phyloP scores from a whole-genome alignment of 1,140 invertebrate species.

The Chrysopa pallens region DNA sequence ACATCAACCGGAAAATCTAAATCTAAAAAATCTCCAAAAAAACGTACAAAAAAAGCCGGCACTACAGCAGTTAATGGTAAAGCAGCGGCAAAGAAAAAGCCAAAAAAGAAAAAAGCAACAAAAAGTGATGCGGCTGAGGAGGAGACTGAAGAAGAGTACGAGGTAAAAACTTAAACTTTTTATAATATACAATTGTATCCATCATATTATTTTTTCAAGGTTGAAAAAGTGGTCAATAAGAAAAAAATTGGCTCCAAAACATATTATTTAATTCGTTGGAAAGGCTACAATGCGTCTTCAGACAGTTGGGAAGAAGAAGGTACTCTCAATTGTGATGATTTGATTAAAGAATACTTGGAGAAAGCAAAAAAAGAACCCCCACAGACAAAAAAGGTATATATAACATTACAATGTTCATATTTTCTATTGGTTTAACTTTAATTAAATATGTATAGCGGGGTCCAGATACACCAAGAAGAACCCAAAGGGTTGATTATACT shows the following conservation, averaged over 20 bases:
- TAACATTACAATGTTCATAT: no score
- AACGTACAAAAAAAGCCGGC: background rate
- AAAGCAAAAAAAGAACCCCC: constrained; percentile 8
- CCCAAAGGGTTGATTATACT: constrained; percentile 5
- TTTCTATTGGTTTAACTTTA: no score
- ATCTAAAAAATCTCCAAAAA: background rate
- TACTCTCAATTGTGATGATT: constrained; percentile 45
- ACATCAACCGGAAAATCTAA: background rate
- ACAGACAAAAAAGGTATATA: no score
- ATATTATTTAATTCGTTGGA: constrained; percentile 66
- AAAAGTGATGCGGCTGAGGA: background rate
- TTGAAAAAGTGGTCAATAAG: constrained; percentile 47
- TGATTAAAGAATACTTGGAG: constrained; percentile 38
- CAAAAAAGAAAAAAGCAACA: background rate
- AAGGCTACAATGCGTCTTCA: constrained; percentile 48
- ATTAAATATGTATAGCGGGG: no score
- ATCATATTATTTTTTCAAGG: constrained; percentile 23
- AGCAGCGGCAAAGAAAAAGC: background rate
- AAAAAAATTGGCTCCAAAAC: constrained; percentile 45
- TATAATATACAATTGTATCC: background rate
- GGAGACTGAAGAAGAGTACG: background rate
- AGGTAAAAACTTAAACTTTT: background rate
- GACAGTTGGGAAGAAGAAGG: constrained; percentile 70
- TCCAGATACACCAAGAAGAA: background rate
- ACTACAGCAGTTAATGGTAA: background rate